phyloP scores from a whole-genome alignment of 2,888 invertebrate species.

The Cosmia trapezina region DNA sequence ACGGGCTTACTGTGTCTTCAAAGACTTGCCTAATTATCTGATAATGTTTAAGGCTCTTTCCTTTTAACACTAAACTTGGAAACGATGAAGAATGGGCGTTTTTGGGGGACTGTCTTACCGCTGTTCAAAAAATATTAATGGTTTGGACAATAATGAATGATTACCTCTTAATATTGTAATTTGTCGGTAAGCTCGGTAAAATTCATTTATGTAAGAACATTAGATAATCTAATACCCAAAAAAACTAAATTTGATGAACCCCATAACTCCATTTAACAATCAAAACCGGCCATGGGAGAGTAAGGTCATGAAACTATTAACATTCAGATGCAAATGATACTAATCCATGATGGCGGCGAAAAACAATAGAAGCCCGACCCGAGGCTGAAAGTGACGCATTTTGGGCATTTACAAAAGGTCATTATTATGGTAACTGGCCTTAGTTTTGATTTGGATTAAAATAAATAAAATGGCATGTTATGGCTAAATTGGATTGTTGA shows the following conservation, averaged over 20 bases:
- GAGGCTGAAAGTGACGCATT: slow-evolving; percentile 62
- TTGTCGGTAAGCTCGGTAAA: too few relatives aligned
- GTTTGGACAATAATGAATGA: too few relatives aligned
- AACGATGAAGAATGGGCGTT: too few relatives aligned
- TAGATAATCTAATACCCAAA: slow-evolving; percentile 3
- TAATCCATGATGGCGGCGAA: slow-evolving; percentile 43
- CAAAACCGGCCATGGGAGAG: slow-evolving; percentile 55
- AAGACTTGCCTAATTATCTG: too few relatives aligned
- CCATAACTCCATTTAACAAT: slow-evolving; percentile 32
- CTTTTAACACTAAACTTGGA: too few relatives aligned
- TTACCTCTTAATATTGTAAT: too few relatives aligned
- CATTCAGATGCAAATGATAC: slow-evolving; percentile 61
- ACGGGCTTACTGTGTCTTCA: too few relatives aligned
- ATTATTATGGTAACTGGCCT: slow-evolving; percentile 52
- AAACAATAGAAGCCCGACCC: slow-evolving; percentile 43
- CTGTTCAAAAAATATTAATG: too few relatives aligned
- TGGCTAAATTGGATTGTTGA: neutral
- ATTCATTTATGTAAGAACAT: neutral
- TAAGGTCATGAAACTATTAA: slow-evolving; percentile 58
- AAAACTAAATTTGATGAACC: slow-evolving; percentile 36
- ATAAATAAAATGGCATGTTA: neutral
- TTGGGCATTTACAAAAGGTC: slow-evolving; percentile 58
- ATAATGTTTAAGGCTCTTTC: too few relatives aligned
- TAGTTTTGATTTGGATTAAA: slow-evolving; percentile 32
- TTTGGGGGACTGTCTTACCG: too few relatives aligned